phyloP scores from a whole-genome alignment of 2,888 invertebrate genomes.

The Lasiommata megera region DNA sequence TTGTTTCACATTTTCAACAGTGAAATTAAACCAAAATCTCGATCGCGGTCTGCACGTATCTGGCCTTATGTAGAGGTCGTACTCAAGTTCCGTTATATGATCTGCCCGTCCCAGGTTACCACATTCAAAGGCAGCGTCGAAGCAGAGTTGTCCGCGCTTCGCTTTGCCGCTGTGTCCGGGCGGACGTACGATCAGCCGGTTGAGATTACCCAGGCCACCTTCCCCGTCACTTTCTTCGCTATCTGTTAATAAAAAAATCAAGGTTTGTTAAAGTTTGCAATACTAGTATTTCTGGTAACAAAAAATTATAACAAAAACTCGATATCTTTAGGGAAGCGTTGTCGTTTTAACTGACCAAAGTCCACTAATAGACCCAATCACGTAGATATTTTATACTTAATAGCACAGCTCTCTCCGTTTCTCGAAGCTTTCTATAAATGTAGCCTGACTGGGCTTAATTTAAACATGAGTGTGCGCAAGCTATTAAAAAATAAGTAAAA shows the following conservation, averaged over 20 bases:
- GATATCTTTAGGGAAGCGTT: too few species aligned
- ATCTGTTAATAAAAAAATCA: constrained; percentile 71
- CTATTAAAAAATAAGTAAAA: too few species aligned
- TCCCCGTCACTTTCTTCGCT: constrained; percentile 96
- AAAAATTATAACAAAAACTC: too few species aligned
- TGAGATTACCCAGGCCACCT: constrained; percentile 96
- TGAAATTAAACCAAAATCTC: constrained; percentile 98
- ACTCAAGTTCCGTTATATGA: constrained; percentile 95
- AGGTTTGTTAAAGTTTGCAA: too few species aligned
- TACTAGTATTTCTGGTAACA: too few species aligned
- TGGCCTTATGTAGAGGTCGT: constrained; percentile 96
- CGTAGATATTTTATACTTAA: too few species aligned
- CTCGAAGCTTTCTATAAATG: too few species aligned
- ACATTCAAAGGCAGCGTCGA: constrained; percentile 98
- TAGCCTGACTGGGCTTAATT: too few species aligned
- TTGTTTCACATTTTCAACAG: constrained; percentile 95
- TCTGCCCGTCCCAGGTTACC: constrained; percentile 98
- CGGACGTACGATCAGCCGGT: constrained; percentile 92
- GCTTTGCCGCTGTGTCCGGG: constrained; percentile 97
- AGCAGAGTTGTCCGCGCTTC: constrained; percentile 97
- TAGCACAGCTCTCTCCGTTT: too few species aligned
- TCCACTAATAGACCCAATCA: too few species aligned
- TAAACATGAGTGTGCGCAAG: too few species aligned
- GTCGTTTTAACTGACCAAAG: too few species aligned
- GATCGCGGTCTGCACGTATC: constrained; percentile 97